A percentile compares a stretch with the other conserved stretches of the same genome.
Conservation (phyloP, 2,797 vertebrate species). For the Sebastes hubbsi region DNA sequence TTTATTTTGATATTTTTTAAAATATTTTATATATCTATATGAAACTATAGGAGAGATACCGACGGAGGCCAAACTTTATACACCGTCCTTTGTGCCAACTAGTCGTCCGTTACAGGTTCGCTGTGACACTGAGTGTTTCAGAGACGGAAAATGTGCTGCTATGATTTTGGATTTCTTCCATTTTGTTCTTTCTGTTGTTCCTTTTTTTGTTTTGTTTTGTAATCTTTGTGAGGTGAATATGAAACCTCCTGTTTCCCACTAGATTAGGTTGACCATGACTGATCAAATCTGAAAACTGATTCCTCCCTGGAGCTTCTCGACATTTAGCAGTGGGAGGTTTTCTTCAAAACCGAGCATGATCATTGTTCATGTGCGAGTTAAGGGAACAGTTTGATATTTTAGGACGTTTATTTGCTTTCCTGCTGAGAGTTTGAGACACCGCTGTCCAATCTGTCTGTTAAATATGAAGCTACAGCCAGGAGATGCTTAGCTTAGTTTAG, state of each 20-base stretch:
- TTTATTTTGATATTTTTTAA: constrained; percentile 77
- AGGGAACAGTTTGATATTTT: constrained; percentile 17
- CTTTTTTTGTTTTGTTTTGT: background rate
- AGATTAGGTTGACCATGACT: background rate
- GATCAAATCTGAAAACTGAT: constrained; percentile 17
- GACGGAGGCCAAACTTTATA: constrained; percentile 73
- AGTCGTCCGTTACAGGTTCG: constrained; percentile 53
- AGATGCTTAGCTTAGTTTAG: background rate
- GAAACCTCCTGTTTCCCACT: constrained; percentile 2
- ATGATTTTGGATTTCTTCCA: constrained; percentile 45
- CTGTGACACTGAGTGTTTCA: constrained; percentile 50
- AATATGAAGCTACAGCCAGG: background rate
- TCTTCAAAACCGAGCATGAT: background rate
- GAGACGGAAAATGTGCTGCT: constrained; percentile 72
- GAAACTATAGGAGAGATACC: constrained; percentile 63
- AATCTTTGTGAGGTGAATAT: constrained; percentile 4
- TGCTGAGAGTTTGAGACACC: background rate
- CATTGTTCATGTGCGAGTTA: background rate
- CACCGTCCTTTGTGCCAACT: constrained; percentile 81
- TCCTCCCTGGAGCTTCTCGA: constrained; percentile 7
- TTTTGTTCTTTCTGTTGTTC: background rate
- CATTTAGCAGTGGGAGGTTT: background rate
- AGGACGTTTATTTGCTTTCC: background rate
- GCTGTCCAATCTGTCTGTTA: background rate
- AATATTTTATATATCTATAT: constrained; percentile 71